A percentile compares a stretch with the other conserved stretches of the same genome.
Conservation (phyloP, 2,797 vertebrate genomes). For the Okamejei kenojei region DNA sequence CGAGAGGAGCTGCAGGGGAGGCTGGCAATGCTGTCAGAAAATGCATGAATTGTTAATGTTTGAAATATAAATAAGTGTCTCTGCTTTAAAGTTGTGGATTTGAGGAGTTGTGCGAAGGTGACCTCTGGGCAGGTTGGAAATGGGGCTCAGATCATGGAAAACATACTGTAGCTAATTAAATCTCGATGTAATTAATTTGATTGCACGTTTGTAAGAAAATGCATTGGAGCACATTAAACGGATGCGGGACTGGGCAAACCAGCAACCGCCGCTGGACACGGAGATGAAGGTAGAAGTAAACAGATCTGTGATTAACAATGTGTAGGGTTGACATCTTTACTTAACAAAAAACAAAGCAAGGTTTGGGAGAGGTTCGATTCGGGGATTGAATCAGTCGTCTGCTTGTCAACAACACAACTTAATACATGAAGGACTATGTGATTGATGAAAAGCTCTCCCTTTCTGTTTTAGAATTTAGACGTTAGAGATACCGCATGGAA, state of each 20-base stretch:
- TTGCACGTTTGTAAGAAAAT: background rate
- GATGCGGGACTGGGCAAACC: background rate
- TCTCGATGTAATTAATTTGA: slow-evolving; percentile 15
- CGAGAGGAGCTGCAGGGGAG: background rate
- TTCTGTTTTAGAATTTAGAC: background rate
- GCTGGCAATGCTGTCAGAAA: background rate
- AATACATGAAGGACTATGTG: no score
- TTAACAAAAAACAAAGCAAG: background rate
- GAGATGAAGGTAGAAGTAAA: background rate
- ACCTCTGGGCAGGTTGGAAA: background rate
- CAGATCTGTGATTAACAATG: background rate
- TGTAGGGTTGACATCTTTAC: background rate
- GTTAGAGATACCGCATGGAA: no score
- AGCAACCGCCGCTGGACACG: background rate
- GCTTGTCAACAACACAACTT: background rate
- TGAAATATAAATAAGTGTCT: background rate
- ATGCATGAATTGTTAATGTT: slow-evolving; percentile 24
- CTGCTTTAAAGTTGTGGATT: background rate
- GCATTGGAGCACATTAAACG: slow-evolving; percentile 1
- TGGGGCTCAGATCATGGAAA: background rate
- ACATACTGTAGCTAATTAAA: background rate
- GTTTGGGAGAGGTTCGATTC: background rate
- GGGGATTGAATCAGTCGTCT: background rate
- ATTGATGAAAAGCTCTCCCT: background rate
- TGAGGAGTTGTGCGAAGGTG: background rate